A percentile compares a stretch with the other conserved stretches of the same genome.
Evolutionary conservation across 2,888 invertebrate species (phyloP).

Genomic region (Mesopsocus fuscifrons): DNA sequence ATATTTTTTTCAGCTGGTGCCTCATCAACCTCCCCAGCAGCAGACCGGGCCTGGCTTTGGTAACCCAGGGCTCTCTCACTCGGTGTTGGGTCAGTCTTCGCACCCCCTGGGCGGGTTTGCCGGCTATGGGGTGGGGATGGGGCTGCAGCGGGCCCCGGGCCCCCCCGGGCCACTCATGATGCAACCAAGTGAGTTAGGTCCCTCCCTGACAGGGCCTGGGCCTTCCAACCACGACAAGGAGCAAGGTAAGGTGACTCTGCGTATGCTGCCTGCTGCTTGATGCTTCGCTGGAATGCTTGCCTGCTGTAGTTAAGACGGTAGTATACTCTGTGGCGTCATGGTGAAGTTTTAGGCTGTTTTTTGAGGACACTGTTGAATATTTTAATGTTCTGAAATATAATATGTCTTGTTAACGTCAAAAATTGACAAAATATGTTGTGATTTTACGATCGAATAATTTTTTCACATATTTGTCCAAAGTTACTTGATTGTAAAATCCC

Average conservation of each 20-base stretch:
- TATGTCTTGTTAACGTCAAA: too few relatives aligned
- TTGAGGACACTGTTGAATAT: too few relatives aligned
- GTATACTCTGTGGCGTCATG: too few relatives aligned
- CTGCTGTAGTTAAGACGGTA: too few relatives aligned
- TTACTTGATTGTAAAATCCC: too few relatives aligned
- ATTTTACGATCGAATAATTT: too few relatives aligned
- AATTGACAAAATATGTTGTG: too few relatives aligned
- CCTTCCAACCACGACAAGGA: neutral
- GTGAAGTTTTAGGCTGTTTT: too few relatives aligned
- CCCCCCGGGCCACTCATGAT: slow-evolving; percentile 1
- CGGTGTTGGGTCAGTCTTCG: too few relatives aligned
- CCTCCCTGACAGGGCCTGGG: neutral
- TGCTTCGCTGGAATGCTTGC: too few relatives aligned
- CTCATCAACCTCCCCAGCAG: neutral
- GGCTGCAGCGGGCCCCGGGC: slow-evolving; percentile 3
- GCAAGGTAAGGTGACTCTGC: slow-evolving; percentile 3
- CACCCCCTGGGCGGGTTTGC: slow-evolving; percentile 2
- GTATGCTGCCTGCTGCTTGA: neutral
- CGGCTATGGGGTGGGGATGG: neutral
- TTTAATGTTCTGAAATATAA: too few relatives aligned
- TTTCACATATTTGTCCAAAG: too few relatives aligned
- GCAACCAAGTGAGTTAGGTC: slow-evolving; percentile 9
- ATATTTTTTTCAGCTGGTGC: slow-evolving; percentile 2
- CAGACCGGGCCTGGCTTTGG: neutral
- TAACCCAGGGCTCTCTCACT: neutral